These are phyloP conservation scores for Macroglossus sobrinus DNA, from an alignment of 2,113 vertebrate genomes.

Conservation along the genomic window DNA sequence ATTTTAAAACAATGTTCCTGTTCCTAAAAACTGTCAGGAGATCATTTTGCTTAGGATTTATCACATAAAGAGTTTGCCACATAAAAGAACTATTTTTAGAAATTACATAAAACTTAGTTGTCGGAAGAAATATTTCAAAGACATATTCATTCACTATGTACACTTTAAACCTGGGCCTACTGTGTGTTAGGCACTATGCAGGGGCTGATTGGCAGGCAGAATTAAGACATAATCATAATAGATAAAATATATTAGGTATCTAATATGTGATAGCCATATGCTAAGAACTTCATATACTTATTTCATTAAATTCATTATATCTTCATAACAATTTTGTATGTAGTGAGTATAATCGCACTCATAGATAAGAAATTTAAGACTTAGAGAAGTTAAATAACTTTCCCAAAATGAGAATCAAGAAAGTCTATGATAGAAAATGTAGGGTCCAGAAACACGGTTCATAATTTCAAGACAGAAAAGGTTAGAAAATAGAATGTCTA, in stretches of 20 bases:
- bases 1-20: neutral
- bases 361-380: neutral
- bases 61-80: neutral
- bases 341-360: neutral
- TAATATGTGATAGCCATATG: neutral
- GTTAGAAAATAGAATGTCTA: neutral
- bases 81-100: conserved; percentile 3
- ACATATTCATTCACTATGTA: neutral
- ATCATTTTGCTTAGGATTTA: neutral
- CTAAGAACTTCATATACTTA: neutral
- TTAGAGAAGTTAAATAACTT: neutral
- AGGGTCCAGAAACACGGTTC: neutral
- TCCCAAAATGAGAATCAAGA: neutral
- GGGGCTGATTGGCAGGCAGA: neutral
- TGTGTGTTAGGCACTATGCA: neutral
- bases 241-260: neutral
- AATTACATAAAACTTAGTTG: neutral
- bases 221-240: neutral
- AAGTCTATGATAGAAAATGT: neutral
- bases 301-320: neutral
- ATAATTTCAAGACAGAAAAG: neutral
- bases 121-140: neutral
- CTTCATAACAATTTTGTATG: neutral
- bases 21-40: neutral
- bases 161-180: neutral